Base-by-base conservation (phyloP, 2,797 vertebrate species). In the Otolemur crassicaudatus region DNA sequence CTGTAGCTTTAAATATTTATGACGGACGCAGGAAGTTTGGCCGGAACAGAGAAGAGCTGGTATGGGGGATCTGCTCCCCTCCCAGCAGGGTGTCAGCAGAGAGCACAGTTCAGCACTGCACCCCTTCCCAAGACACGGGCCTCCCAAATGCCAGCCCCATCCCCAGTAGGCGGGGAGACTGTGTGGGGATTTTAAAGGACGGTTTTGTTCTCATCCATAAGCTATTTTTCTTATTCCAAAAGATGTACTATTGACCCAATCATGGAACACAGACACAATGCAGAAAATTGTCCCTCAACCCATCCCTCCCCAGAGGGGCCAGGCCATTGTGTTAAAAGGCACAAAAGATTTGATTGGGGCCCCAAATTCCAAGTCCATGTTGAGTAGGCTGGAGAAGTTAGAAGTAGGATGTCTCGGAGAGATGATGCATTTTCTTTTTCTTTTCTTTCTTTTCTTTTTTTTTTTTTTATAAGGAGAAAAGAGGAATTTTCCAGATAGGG, bases 1-100 rank as follows among this genome's bases (percentile, higher is more conserved):
- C 98, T 98, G 82, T 82, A 79, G 91, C 98, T 98, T 98, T 98
- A 98, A 98, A 97, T 98, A 98, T 98, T 98, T 97, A 98, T 98
- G 97, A 96, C 23, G 5, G 53, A 83, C 49, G 95, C 96, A 98
- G 98, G 98, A 98, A 98, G 98, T 95, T 94, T 65, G 91, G 96
- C 97, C 97, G 92, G 96, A 98, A 94, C 88, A 16, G 96, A 97
- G 97, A 91, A 73, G 94, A 95, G n/a, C 4, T 4, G 93, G 17
- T 77, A 69, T 73, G 95, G 92, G 20, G 60, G 96, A 96, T 97
- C 69, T 67, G 73, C 94, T 98, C 97, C 96, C 94, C 84, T 96
- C n/a, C 92, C 90, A 95, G 92, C 84, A 29, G 22, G 94, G 37
- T 93, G 87, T 95, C 90, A 3, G 60, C 96, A 94, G 94, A 85